phyloP scores from a whole-genome alignment of 2,888 invertebrate species.

The Tenthredo distinguenda region DNA sequence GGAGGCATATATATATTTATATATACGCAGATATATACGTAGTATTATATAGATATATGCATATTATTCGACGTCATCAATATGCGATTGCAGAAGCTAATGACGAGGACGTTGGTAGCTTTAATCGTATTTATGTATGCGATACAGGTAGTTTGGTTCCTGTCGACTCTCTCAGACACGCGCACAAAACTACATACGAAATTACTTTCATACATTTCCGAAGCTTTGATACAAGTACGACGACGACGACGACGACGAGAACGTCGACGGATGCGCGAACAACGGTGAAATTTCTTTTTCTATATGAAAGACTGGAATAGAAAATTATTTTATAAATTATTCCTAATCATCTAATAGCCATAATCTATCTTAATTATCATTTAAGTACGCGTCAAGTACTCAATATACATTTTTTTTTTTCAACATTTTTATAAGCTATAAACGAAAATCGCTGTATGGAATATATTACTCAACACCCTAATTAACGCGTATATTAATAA shows the following conservation, averaged over 20 bases:
- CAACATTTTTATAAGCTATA: background rate
- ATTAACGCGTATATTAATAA: constrained; percentile 13
- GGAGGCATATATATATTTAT: background rate
- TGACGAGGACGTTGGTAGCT: constrained; percentile 51
- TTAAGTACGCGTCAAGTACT: no score
- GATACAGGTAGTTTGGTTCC: constrained; percentile 62
- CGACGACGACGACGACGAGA: background rate
- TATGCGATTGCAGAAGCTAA: constrained; percentile 20
- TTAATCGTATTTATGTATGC: constrained; percentile 68
- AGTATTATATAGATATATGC: background rate
- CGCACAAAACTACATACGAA: background rate
- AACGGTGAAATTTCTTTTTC: background rate
- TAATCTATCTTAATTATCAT: no score
- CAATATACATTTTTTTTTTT: background rate
- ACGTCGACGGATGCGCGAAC: background rate
- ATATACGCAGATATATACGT: background rate
- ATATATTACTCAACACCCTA: background rate
- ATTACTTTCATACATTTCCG: background rate
- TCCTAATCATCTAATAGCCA: no score
- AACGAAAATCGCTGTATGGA: background rate
- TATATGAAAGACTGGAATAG: background rate
- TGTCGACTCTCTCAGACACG: background rate
- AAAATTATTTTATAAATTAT: background rate
- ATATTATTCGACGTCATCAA: background rate
- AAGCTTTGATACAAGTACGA: background rate